Evolutionary conservation across 1,140 invertebrate species (phyloP), one percentile per base, ranked within the genome.

Genomic region (Drosophila grimshawi): DNA sequence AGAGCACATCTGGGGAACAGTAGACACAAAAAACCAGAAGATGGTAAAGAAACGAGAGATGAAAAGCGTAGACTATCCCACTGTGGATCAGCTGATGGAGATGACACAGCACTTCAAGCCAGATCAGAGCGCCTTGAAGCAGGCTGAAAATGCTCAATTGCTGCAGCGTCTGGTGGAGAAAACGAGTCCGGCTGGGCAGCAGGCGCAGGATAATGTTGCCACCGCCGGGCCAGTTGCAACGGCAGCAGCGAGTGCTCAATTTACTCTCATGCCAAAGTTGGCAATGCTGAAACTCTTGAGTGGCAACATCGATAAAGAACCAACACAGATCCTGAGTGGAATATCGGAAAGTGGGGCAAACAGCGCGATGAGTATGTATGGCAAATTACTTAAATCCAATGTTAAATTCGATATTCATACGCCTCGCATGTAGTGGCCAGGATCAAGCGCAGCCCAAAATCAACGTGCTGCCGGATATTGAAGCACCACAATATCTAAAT

Each of bases 401-500:
- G 48, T 53, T 76, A 76, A 75, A 39, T 6, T n/a, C 33, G 60
- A 7, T 49, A 62, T 41, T n/a, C 32, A 67, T 43, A 19, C 46
- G 52, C 5, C 27, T 32, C 49, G n/a, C 19, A 66, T 51, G 10
- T 53, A 83, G 72, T 62, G 52, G 41, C 41, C 46, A 30, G 41
- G 32, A 43, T 48, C 3, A 4, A 57, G 6, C 56, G 51, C 8
- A 59, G 55, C 7, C 51, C 56, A 3, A 48, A 52, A 8, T n/a
- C 33, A 32, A 37, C 5, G 7, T 35, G 5, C 11, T 49, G 19
- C 4, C 39, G 5, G n/a, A 48, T 5, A 48, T 85, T 52, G 64
- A 35, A 19, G 60, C 39, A 8, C 82, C 82, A 4, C 61, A 41
- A n/a, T 88, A 61, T 62, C 48, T 88, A 11, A 88, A 69, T 19